Base-by-base conservation (phyloP, 2,888 invertebrate species). In the Polyploca ridens region DNA sequence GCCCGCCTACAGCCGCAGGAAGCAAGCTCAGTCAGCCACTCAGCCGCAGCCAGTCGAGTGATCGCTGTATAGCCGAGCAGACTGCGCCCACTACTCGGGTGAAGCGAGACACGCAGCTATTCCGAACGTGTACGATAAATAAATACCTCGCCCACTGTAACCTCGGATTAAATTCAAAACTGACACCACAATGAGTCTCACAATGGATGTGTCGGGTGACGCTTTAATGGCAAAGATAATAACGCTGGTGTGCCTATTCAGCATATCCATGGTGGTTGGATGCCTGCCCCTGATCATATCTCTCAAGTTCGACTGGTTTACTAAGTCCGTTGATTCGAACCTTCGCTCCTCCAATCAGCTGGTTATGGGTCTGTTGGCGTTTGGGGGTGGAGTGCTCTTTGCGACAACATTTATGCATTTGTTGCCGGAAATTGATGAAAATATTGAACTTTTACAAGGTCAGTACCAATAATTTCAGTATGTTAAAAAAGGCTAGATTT, bases 341-440 rank as follows among this genome's bases (percentile, higher is more conserved):
- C 89, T 95, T 79, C 84, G 90, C 60, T 86, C 91, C 41, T 95
- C 95, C 6, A 94, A 94, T 75, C 83, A 79, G 74, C 77, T 95
- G 33, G 95, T 96, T 58, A 92, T 95, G 73, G 93, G 96, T n/a
- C 84, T 97, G 10, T 88, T 98, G 60, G 96, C 97, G 62, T 96
- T 97, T 72, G 98, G 97, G 11, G 98, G 97, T 10, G 98, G 98
- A 7, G 97, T 98, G 0, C 90, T 98, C 8, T 94, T 98, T 63
- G 96, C 96, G 71, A 98, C 98, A 5, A 97, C 97, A 1, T 97
- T 98, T 79, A 93, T 97, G 80, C 98, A 98, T 84, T 90, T 98
- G 75, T 87, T 98, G 65, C 98, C 98, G 8, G 98, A 98, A 92
- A 97, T 98, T 0, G 94, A 95, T 63, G 96, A 97, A 75, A 95